phyloP scores from a whole-genome alignment of 2,797 vertebrate species.

The Pseudochaenichthys georgianus region DNA sequence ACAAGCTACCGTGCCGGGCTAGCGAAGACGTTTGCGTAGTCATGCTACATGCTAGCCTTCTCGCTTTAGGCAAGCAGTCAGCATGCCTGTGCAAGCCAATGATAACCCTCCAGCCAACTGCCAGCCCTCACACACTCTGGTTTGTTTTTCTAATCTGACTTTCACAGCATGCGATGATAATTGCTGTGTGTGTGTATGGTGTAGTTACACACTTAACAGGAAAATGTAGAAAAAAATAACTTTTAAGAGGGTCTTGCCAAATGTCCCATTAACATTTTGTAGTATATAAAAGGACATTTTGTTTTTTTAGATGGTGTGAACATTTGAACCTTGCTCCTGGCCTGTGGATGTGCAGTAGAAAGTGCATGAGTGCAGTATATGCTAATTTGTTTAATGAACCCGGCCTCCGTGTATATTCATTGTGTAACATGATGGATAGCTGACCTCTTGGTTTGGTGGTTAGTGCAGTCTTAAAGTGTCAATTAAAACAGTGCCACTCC shows the following conservation, averaged over 20 bases:
- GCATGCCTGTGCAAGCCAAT: slow-evolving; percentile 67
- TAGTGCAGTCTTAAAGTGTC: slow-evolving; percentile 59
- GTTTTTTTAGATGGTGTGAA: slow-evolving; percentile 69
- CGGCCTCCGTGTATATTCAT: slow-evolving; percentile 44
- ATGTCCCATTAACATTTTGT: slow-evolving; percentile 69
- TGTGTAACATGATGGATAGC: slow-evolving; percentile 28
- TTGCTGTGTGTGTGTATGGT: slow-evolving; percentile 57
- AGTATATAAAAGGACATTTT: slow-evolving; percentile 54
- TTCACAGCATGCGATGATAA: slow-evolving; percentile 79
- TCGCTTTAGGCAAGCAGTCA: slow-evolving; percentile 63
- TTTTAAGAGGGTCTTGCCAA: slow-evolving; percentile 67
- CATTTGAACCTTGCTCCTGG: slow-evolving; percentile 72
- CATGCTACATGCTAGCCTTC: slow-evolving; percentile 55
- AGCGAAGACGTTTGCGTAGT: slow-evolving; percentile 24
- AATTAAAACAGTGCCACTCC: slow-evolving; percentile 67
- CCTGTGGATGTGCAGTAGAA: slow-evolving; percentile 78
- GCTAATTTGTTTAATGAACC: slow-evolving; percentile 46
- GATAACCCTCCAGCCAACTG: slow-evolving; percentile 61
- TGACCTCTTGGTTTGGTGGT: slow-evolving; percentile 43
- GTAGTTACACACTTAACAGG: slow-evolving; percentile 66
- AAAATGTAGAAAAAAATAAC: slow-evolving; percentile 31
- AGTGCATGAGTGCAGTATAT: slow-evolving; percentile 82
- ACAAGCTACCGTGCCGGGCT: slow-evolving; percentile 30
- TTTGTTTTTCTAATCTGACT: slow-evolving; percentile 75
- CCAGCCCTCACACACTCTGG: slow-evolving; percentile 64